Base-by-base conservation (phyloP, 2,113 vertebrate genomes). In the Elanoides forficatus region DNA sequence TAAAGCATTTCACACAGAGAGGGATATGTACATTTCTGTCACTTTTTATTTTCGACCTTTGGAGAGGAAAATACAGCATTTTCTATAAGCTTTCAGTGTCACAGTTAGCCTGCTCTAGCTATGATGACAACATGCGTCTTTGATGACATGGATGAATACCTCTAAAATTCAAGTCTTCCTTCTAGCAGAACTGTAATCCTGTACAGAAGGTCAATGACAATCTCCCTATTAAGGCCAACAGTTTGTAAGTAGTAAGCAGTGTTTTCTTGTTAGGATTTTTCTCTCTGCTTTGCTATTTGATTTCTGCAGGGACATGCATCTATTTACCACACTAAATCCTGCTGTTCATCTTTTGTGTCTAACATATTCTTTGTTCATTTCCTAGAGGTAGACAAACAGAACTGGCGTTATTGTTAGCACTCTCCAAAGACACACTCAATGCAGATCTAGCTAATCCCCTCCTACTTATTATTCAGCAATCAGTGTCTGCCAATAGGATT, bases 81-180 rank as follows among this genome's bases (percentile, higher is more conserved):
- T 97, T 95, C 67, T 81, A n/a, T 82, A 75, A 91, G 80, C 62
- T 90, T 94, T 86, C 82, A 88, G 58, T 88, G 72, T 76, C 86
- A 81, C 81, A 86, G 55, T 94, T 88, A 97, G 34, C 29, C 80
- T 93, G 73, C 73, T 86, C 29, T 63, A 62, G 71, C 90, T 96
- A 45, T 75, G 81, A 94, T 91, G 94, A 92, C 73, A 93, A 92
- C 81, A 90, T 67, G 22, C 42, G 63, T 93, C 96, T 97, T 96
- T 95, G 93, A 97, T 97, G 95, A 93, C 87, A 96, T 62, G 81
- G 90, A 95, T 95, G 91, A 97, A 96, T 88, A 83, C 66, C 97
- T 90, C 88, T 91, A 95, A 97, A 96, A 97, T 95, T 96, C 83
- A 93, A 97, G 83, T 83, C 92, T 96, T 97, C 63, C 87, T 97